Percentiles rank a stretch among this genome's conserved stretches.
phyloP scores from a whole-genome alignment of 1,140 invertebrate genomes.

The Aphelinus certus region DNA sequence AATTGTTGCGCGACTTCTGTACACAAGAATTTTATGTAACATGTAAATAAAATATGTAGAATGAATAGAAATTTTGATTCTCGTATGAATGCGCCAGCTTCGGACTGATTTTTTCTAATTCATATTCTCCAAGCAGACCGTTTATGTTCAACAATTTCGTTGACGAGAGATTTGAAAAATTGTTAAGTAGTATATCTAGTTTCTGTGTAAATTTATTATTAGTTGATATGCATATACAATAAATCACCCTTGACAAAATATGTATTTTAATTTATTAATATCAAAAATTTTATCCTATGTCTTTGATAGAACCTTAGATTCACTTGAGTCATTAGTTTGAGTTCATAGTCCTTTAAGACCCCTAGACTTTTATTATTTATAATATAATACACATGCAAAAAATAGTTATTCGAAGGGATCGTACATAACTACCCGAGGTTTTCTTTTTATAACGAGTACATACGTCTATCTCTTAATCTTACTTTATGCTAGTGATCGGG shows the following conservation, averaged over 20 bases:
- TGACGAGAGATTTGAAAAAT: conserved; percentile 47
- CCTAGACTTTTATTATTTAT: too few relatives aligned
- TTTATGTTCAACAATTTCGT: conserved; percentile 35
- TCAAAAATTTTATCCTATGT: not conserved
- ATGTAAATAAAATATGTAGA: conserved; percentile 48
- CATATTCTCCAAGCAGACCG: conserved; percentile 41
- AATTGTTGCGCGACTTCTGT: conserved; percentile 38
- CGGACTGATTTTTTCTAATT: conserved; percentile 53
- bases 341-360: too few relatives aligned
- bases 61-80: conserved; percentile 50
- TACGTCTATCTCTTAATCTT: too few relatives aligned
- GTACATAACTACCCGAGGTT: too few relatives aligned
- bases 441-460: too few relatives aligned
- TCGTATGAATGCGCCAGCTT: conserved; percentile 39
- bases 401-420: too few relatives aligned
- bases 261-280: conserved; percentile 26
- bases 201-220: conserved; percentile 56
- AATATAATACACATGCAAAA: too few relatives aligned
- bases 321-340: too few relatives aligned
- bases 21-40: conserved; percentile 55
- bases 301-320: too few relatives aligned
- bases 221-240: conserved; percentile 53
- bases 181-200: conserved; percentile 54
- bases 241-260: conserved; percentile 50
- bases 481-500: too few relatives aligned